Percentiles rank a stretch among this genome's conserved stretches.
Conservation (phyloP, 1,140 invertebrate species). For the Paraescarpia echinospica region DNA sequence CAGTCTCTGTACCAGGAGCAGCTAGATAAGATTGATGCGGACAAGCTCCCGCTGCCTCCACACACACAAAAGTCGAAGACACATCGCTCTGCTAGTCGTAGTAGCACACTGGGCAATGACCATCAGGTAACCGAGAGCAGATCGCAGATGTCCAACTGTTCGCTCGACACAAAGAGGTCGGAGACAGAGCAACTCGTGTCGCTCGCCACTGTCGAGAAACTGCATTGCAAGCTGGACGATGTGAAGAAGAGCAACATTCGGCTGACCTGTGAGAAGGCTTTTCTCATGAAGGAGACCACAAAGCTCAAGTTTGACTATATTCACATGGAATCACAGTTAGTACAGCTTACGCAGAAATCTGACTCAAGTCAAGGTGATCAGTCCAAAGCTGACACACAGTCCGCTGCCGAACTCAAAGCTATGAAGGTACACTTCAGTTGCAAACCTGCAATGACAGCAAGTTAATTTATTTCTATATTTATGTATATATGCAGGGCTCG, state of each 20-base stretch:
- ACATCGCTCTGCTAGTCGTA: too few relatives aligned
- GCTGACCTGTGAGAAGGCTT: neutral
- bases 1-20: neutral
- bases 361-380: neutral
- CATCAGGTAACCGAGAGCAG: neutral
- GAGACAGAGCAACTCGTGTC: neutral
- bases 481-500: too few relatives aligned
- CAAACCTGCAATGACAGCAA: neutral
- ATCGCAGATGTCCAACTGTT: neutral
- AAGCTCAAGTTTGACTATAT: neutral
- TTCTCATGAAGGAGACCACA: neutral
- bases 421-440: neutral
- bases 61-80: neutral
- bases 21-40: neutral
- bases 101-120: too few relatives aligned
- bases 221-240: neutral
- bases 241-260: neutral
- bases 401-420: neutral
- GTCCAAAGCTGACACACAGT: neutral
- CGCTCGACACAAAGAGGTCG: neutral
- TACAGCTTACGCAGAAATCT: neutral
- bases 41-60: neutral
- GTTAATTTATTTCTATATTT: too few relatives aligned
- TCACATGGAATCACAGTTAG: neutral
- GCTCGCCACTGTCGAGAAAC: neutral